Conservation (phyloP, 1,140 invertebrate genomes). For the Asobara japonica region DNA sequence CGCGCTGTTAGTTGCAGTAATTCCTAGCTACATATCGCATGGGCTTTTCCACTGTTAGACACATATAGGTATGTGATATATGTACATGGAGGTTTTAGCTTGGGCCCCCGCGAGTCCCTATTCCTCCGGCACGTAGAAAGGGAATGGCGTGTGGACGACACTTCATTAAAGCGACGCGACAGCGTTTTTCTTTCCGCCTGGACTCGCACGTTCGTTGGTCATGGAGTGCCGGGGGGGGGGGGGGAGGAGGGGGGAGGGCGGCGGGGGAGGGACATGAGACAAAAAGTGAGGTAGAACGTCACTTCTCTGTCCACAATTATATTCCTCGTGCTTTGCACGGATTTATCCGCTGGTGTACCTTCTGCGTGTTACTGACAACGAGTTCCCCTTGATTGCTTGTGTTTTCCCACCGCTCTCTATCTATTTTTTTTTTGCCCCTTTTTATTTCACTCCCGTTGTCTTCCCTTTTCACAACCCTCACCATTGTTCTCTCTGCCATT, state of each 20-base stretch:
- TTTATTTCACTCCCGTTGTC: neutral
- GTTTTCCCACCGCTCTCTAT: conserved; percentile 20
- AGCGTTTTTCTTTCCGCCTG: conserved; percentile 45
- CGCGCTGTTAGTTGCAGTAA: conserved; percentile 18
- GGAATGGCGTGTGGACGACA: conserved; percentile 42
- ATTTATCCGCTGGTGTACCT: neutral
- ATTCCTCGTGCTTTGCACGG: conserved; percentile 21
- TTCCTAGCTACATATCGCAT: neutral
- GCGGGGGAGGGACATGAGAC: neutral
- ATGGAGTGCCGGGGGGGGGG: neutral
- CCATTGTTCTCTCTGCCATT: conserved; percentile 5
- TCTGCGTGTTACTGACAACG: conserved; percentile 4
- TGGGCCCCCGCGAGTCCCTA: neutral
- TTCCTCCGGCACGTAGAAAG: conserved; percentile 22
- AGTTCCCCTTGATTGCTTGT: conserved; percentile 18
- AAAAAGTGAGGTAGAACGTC: conserved; percentile 14
- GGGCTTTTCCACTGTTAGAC: neutral
- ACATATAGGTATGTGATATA: neutral
- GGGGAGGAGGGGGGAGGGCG: neutral
- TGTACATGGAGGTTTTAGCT: neutral
- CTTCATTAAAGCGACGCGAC: conserved; percentile 50
- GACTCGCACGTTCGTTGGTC: conserved; percentile 5
- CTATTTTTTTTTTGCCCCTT: neutral
- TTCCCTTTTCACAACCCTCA: neutral
- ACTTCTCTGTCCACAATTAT: conserved; percentile 32